These are phyloP conservation scores for Meloidogyne floridensis DNA, from an alignment of 1,140 invertebrate genomes.

Conservation along the genomic window DNA sequence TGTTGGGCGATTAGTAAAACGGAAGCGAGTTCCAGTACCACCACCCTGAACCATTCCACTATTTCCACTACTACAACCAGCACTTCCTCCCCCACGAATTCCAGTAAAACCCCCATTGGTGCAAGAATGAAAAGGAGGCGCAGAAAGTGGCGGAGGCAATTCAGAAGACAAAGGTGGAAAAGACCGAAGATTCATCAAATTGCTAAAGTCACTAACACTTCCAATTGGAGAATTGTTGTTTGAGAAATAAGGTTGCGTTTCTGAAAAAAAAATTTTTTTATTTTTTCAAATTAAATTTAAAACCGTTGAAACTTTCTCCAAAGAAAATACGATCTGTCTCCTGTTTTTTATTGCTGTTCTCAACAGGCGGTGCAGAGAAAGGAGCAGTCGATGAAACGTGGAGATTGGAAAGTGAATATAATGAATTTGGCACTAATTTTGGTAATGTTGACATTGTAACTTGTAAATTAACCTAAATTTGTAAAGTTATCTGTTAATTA, in stretches of 20 bases:
- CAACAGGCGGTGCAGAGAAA: conserved; percentile 23
- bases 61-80: neutral
- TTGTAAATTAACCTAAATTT: neutral
- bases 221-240: neutral
- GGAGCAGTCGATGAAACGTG: neutral
- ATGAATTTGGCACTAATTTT: conserved; percentile 9
- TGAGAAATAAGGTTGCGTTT: neutral
- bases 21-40: neutral
- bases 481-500: neutral
- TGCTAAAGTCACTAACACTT: neutral
- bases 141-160: neutral
- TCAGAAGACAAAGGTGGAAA: conserved; percentile 8
- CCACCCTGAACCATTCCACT: neutral
- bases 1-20: neutral
- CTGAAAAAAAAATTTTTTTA: neutral
- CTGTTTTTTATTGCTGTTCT: neutral
- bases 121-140: neutral
- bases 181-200: neutral
- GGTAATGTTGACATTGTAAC: neutral
- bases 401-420: conserved; percentile 18
- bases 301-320: conserved; percentile 20
- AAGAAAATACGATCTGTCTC: conserved; percentile 13
- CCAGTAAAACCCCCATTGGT: neutral
- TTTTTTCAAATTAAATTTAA: neutral
- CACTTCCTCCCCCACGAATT: neutral